Evolutionary conservation across 2,113 vertebrate species (phyloP).

Genomic region (Trichechus manatus): DNA sequence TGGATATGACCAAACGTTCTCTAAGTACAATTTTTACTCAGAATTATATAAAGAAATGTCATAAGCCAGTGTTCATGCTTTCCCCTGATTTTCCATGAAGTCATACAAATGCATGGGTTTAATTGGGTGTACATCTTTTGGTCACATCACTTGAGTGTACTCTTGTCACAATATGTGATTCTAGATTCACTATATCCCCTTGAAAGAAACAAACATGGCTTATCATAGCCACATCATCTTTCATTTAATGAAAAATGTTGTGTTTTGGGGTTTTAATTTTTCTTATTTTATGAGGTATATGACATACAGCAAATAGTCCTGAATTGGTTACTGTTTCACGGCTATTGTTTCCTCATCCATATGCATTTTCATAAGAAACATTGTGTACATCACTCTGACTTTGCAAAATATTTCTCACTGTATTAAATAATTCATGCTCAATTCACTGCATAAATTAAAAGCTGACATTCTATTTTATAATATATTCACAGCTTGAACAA

Average conservation of each 20-base stretch:
- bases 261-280: not conserved
- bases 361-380: slow-evolving; percentile 28
- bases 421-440: slow-evolving; percentile 33
- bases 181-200: not conserved
- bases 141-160: not conserved
- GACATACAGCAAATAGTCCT: not conserved
- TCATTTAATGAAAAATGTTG: not conserved
- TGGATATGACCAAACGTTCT: not conserved
- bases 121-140: not conserved
- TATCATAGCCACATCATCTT: not conserved
- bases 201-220: not conserved
- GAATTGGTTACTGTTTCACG: not conserved
- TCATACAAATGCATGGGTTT: not conserved
- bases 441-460: slow-evolving; percentile 42
- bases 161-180: not conserved
- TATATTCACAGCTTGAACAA: not conserved
- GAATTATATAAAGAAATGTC: not conserved
- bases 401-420: not conserved
- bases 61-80: not conserved
- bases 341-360: not conserved
- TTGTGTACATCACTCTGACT: not conserved
- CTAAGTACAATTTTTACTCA: not conserved
- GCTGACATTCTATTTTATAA: slow-evolving; percentile 30
- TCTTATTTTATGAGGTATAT: not conserved
- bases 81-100: not conserved